These are phyloP conservation scores for Hippasteria phrygiana DNA, from an alignment of 53 echinoderm and acorn worm genomes.

Conservation along the genomic window DNA sequence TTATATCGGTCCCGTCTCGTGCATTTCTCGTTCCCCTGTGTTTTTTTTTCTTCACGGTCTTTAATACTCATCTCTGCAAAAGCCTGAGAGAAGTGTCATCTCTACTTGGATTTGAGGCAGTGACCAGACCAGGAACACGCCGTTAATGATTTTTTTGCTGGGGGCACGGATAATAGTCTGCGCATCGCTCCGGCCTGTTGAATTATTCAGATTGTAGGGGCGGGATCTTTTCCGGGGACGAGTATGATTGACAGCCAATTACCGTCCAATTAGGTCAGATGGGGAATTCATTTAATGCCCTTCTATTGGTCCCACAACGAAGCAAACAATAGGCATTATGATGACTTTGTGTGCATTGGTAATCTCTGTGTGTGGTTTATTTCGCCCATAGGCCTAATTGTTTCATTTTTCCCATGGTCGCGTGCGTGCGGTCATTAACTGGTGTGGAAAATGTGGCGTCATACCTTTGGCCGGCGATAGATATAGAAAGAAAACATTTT, in stretches of 20 bases:
- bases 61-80: not conserved
- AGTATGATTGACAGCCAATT: conserved; percentile 72
- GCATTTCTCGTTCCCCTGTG: too few relatives aligned
- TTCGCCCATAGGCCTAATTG: too few relatives aligned
- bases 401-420: too few relatives aligned
- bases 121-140: not conserved
- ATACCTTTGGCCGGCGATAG: too few relatives aligned
- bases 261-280: conserved; percentile 67
- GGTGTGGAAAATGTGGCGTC: too few relatives aligned
- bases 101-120: not conserved
- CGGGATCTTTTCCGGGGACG: not conserved
- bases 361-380: not conserved
- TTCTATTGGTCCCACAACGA: not conserved
- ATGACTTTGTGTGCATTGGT: too few relatives aligned
- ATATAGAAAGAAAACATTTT: too few relatives aligned
- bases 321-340: not conserved
- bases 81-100: not conserved
- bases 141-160: not conserved
- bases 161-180: not conserved
- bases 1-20: too few relatives aligned
- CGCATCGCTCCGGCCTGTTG: not conserved
- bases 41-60: not conserved
- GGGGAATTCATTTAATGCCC: not conserved
- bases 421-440: too few relatives aligned
- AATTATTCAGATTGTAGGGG: conserved; percentile 36